These are phyloP conservation scores for Spermophilus dauricus DNA, from an alignment of 2,113 vertebrate species.

Conservation along the genomic window DNA sequence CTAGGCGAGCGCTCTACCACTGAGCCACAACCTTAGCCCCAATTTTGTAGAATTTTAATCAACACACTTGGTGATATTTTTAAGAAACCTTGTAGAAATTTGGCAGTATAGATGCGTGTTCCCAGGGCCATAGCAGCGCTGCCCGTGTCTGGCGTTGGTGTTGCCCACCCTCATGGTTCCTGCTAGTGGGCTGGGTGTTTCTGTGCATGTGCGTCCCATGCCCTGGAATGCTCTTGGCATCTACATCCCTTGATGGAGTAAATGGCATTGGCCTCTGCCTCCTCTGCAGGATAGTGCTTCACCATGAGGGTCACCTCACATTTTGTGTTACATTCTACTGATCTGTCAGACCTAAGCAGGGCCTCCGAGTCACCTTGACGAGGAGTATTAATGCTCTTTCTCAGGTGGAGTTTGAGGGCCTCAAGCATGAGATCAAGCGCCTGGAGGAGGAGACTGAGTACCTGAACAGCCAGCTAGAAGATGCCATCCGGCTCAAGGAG, in stretches of 20 bases:
- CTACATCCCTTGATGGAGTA: background rate
- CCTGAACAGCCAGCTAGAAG: constrained; percentile 97
- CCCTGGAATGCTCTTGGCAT: background rate
- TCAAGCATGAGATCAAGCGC: constrained; percentile 98
- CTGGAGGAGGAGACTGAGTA: constrained; percentile 97
- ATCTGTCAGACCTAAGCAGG: background rate
- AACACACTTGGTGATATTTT: background rate
- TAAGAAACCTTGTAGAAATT: background rate
- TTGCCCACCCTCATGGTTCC: background rate
- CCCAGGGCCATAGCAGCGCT: background rate
- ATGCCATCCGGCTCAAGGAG: constrained; percentile 96
- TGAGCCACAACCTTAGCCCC: no score
- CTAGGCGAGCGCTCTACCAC: no score
- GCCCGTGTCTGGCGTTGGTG: background rate
- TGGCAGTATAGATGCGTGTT: background rate
- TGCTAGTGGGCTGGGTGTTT: background rate
- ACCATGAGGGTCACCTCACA: background rate
- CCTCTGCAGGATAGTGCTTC: background rate
- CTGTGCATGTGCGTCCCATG: background rate
- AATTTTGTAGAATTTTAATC: background rate
- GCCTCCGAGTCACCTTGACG: background rate
- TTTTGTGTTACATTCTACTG: background rate
- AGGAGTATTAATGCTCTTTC: background rate
- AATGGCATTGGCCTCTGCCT: background rate
- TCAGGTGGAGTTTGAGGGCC: constrained; percentile 98